A percentile compares a stretch with the other conserved stretches of the same genome.
Evolutionary conservation across 2,888 invertebrate species (phyloP).

Genomic region (Notodonta ziczac): DNA sequence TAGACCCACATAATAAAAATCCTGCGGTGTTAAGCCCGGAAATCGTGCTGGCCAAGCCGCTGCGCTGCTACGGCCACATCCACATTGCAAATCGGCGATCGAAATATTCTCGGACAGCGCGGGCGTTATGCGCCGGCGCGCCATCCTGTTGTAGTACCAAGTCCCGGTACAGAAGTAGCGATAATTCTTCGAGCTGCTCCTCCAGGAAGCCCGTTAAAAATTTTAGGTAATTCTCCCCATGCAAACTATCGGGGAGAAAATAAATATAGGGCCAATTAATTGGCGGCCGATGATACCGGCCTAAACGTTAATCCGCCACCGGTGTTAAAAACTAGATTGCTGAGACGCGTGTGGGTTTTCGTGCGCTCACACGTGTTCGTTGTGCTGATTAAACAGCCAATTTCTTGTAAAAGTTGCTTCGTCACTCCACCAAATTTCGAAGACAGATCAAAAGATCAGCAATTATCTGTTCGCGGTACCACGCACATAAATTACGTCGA

Average conservation of each 20-base stretch:
- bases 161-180: background rate
- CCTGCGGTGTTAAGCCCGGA: too few species aligned
- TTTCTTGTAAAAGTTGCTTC: background rate
- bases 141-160: conserved; percentile 1
- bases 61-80: conserved; percentile 14
- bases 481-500: background rate
- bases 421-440: conserved; percentile 1
- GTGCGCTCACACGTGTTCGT: conserved; percentile 7
- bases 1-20: background rate
- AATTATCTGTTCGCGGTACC: background rate
- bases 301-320: too few species aligned
- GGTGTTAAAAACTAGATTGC: too few species aligned
- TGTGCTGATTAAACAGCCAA: background rate
- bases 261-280: conserved; percentile 4
- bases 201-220: background rate
- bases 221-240: conserved; percentile 3
- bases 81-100: conserved; percentile 6
- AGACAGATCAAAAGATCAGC: background rate
- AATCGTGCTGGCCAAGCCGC: too few species aligned
- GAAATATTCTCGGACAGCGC: conserved; percentile 7
- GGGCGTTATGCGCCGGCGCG: conserved; percentile 8
- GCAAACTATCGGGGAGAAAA: background rate
- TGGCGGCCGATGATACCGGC: background rate
- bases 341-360: too few species aligned
- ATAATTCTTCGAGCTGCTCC: conserved; percentile 2